Conservation (phyloP, 1,140 invertebrate genomes). For the Araneus ventricosus region DNA sequence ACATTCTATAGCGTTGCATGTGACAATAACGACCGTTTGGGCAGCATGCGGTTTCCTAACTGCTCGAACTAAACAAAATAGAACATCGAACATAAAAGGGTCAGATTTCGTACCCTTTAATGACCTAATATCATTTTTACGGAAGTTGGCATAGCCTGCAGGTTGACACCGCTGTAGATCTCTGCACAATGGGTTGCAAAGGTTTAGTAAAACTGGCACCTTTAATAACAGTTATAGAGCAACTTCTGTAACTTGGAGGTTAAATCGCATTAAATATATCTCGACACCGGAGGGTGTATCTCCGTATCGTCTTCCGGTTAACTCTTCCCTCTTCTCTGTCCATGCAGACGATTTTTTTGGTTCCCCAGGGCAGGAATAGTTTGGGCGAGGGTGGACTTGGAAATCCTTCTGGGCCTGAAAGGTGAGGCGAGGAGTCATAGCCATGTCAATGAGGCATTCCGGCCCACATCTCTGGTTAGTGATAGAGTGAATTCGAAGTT, state of each 20-base stretch:
- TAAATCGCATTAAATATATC: slow-evolving; percentile 68
- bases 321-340: background rate
- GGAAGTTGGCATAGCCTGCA: slow-evolving; percentile 36
- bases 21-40: background rate
- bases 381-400: slow-evolving; percentile 46
- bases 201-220: slow-evolving; percentile 43
- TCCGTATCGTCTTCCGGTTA: slow-evolving; percentile 54
- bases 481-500: slow-evolving; percentile 12
- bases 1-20: background rate
- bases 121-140: slow-evolving; percentile 53
- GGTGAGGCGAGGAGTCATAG: slow-evolving; percentile 4
- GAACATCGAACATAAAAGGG: slow-evolving; percentile 1
- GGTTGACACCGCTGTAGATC: slow-evolving; percentile 44
- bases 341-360: background rate
- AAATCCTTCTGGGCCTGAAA: background rate
- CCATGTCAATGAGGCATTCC: slow-evolving; percentile 17
- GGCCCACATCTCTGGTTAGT: background rate
- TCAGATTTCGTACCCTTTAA: slow-evolving; percentile 15
- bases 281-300: slow-evolving; percentile 17
- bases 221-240: slow-evolving; percentile 63
- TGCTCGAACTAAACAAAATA: background rate
- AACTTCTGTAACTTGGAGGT: slow-evolving; percentile 47
- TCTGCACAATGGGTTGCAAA: slow-evolving; percentile 26
- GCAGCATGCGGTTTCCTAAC: background rate
- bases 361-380: background rate